These are phyloP conservation scores for Loripinus fragilis DNA, from an alignment of 2,888 invertebrate genomes.

Conservation along the genomic window DNA sequence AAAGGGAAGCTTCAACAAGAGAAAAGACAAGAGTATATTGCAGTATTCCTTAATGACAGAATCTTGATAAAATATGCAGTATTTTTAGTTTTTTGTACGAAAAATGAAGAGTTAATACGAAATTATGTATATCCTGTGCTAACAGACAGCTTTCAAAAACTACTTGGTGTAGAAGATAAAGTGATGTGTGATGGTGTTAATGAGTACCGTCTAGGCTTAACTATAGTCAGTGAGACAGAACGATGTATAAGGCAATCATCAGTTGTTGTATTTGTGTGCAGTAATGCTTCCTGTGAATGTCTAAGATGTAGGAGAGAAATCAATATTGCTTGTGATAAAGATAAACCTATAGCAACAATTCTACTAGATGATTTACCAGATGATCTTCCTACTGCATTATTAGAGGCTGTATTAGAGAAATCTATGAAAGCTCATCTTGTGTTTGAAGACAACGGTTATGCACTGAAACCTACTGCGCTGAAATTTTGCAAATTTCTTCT, in stretches of 20 bases:
- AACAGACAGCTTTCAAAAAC: neutral
- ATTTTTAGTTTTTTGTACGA: neutral
- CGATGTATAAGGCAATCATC: too few species aligned
- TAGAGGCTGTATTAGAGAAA: neutral
- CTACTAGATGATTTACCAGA: neutral
- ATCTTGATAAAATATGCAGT: neutral
- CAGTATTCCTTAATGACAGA: neutral
- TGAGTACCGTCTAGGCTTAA: too few species aligned
- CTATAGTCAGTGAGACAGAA: too few species aligned
- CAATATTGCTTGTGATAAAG: neutral
- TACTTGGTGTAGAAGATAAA: too few species aligned
- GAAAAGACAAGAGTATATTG: neutral
- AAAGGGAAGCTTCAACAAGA: neutral
- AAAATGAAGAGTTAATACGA: neutral
- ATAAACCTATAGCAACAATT: too few species aligned
- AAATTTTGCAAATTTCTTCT: neutral
- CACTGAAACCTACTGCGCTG: neutral
- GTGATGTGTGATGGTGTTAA: neutral
- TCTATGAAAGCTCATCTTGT: neutral
- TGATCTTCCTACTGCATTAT: neutral
- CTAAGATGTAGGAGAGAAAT: neutral
- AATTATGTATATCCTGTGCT: neutral
- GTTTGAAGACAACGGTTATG: too few species aligned
- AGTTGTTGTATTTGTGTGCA: too few species aligned
- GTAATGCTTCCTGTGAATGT: too few species aligned